These are phyloP conservation scores for Ophioderma brevispina DNA, from an alignment of 35 echinoderm and acorn worm genomes.

Conservation along the genomic window DNA sequence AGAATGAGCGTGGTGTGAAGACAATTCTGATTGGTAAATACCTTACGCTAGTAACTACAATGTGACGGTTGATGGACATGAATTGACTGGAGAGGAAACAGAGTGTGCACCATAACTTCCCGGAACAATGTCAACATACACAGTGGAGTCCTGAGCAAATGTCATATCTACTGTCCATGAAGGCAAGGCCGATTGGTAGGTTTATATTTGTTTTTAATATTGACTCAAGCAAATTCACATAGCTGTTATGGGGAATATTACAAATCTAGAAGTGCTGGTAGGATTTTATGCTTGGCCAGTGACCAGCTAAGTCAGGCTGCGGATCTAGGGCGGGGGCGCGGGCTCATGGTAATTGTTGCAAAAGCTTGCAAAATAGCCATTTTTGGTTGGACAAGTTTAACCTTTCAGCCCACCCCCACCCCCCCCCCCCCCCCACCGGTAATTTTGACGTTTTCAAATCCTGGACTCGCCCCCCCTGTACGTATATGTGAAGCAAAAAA, in stretches of 20 bases:
- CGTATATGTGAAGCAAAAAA: no score
- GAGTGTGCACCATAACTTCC: conserved; percentile 69
- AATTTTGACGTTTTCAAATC: no score
- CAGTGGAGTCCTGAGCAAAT: conserved; percentile 88
- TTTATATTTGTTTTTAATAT: no score
- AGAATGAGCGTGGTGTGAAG: conserved; percentile 52
- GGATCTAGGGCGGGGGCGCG: background rate
- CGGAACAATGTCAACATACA: conserved; percentile 82
- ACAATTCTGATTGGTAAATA: conserved; percentile 54
- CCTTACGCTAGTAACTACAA: conserved; percentile 81
- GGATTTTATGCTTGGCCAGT: background rate
- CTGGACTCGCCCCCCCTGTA: no score
- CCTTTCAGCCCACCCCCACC: no score
- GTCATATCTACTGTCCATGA: conserved; percentile 72
- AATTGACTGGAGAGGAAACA: conserved; percentile 73
- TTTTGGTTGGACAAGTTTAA: no score
- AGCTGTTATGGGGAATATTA: no score
- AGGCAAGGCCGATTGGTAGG: conserved; percentile 84
- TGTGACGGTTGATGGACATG: conserved; percentile 58
- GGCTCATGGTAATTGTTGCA: no score
- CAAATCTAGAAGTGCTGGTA: no score
- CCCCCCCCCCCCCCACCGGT: no score
- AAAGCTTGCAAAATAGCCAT: no score
- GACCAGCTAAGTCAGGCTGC: background rate
- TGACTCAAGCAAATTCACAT: no score